Conservation (phyloP, 2,888 invertebrate genomes). For the Synanthedon tipuliformis region DNA sequence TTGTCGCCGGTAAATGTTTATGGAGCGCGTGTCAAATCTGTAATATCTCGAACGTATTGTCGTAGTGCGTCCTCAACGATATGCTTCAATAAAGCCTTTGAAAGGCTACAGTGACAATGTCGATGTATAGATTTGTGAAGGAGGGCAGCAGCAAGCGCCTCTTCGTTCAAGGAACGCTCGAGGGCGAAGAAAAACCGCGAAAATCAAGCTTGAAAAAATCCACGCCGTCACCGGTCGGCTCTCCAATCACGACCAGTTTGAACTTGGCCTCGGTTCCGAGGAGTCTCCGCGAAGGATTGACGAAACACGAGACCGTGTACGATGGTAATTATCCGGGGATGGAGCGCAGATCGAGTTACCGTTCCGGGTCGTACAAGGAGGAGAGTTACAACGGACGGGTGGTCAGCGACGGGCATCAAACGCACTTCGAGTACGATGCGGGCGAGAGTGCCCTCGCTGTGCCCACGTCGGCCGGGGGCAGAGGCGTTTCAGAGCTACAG, state of each 20-base stretch:
- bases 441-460: constrained; percentile 53
- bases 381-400: constrained; percentile 59
- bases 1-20: constrained; percentile 21
- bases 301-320: constrained; percentile 59
- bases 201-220: constrained; percentile 67
- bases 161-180: constrained; percentile 80
- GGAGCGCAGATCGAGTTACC: constrained; percentile 49
- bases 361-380: constrained; percentile 52
- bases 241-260: constrained; percentile 73
- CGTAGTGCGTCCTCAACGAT: constrained; percentile 33
- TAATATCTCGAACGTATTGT: constrained; percentile 31
- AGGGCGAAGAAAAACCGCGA: constrained; percentile 70
- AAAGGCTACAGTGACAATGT: constrained; percentile 59
- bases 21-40: constrained; percentile 49
- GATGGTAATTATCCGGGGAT: constrained; percentile 63
- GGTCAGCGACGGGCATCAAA: constrained; percentile 61
- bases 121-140: constrained; percentile 86
- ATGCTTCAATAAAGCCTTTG: constrained; percentile 41
- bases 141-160: constrained; percentile 73
- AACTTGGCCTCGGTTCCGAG: constrained; percentile 68
- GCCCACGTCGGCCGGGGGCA: constrained; percentile 52
- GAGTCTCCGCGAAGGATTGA: constrained; percentile 66
- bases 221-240: constrained; percentile 63
- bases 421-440: constrained; percentile 61
- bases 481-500: constrained; percentile 72